Evolutionary conservation across 1,140 invertebrate species (phyloP).

Genomic region (Ericerus pela): DNA sequence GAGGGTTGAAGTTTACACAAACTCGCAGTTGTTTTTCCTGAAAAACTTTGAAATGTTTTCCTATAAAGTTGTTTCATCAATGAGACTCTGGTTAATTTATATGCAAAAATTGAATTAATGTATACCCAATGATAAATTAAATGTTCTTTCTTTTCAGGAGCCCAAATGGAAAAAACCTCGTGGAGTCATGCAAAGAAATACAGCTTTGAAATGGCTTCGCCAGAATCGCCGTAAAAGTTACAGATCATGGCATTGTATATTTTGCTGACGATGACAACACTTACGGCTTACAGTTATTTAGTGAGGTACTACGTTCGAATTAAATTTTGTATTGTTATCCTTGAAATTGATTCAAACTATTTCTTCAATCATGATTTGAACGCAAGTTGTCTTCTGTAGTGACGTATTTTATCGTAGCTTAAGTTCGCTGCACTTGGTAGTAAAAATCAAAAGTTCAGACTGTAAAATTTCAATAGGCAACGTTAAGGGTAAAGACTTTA

Average conservation of each 20-base stretch:
- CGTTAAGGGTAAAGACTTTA: too few relatives aligned
- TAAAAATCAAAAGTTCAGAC: neutral
- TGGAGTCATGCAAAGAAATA: constrained; percentile 88
- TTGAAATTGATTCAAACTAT: neutral
- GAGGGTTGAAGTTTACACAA: too few relatives aligned
- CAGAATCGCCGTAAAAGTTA: constrained; percentile 39
- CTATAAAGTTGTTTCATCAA: too few relatives aligned
- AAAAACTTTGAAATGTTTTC: too few relatives aligned
- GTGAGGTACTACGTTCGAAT: constrained; percentile 46
- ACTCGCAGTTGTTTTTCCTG: too few relatives aligned
- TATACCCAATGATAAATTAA: too few relatives aligned
- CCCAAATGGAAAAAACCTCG: constrained; percentile 80
- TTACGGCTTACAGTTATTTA: constrained; percentile 76
- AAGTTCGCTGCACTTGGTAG: neutral
- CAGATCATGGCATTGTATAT: constrained; percentile 67
- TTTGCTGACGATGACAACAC: constrained; percentile 99
- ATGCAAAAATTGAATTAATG: too few relatives aligned
- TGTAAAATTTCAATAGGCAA: too few relatives aligned
- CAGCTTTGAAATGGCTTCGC: constrained; percentile 73
- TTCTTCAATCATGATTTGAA: neutral
- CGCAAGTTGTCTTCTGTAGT: neutral
- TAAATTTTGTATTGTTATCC: too few relatives aligned
- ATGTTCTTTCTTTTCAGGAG: constrained; percentile 40
- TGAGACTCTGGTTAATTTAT: too few relatives aligned
- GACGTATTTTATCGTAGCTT: neutral